Percentiles rank a stretch among this genome's conserved stretches.
Evolutionary conservation across 2,888 invertebrate genomes (phyloP).

Genomic region (Cataglyphis cursor): DNA sequence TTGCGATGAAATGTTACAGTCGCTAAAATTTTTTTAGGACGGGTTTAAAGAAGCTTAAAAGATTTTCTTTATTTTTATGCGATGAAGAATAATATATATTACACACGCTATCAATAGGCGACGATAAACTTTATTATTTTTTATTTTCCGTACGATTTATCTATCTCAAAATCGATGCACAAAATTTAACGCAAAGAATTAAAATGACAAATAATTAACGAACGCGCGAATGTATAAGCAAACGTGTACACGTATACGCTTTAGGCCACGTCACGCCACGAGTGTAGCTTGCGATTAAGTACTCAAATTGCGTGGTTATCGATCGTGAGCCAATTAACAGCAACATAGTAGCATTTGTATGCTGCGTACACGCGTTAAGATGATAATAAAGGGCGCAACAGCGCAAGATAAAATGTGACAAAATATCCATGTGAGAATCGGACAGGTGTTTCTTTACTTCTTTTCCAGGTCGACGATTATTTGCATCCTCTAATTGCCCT

Average conservation of each 20-base stretch:
- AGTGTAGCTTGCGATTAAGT: slow-evolving; percentile 10
- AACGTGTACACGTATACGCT: neutral
- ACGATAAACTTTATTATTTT: neutral
- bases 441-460: neutral
- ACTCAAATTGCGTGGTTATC: slow-evolving; percentile 8
- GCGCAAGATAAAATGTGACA: neutral
- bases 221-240: slow-evolving; percentile 3
- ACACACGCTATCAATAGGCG: neutral
- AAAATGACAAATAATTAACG: neutral
- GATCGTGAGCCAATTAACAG: slow-evolving; percentile 45
- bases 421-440: neutral
- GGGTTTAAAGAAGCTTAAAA: neutral
- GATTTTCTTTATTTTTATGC: neutral
- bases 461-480: neutral
- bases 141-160: neutral
- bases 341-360: slow-evolving; percentile 28
- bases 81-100: neutral
- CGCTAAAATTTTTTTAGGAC: neutral
- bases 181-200: slow-evolving; percentile 1
- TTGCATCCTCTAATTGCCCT: slow-evolving; percentile 28
- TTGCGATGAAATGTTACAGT: neutral
- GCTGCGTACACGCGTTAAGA: no score
- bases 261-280: slow-evolving; percentile 16
- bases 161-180: neutral
- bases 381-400: neutral